Evolutionary conservation across 2,113 vertebrate genomes (phyloP), one percentile per base, ranked within the genome.

Genomic region (Seriola dumerili): DNA sequence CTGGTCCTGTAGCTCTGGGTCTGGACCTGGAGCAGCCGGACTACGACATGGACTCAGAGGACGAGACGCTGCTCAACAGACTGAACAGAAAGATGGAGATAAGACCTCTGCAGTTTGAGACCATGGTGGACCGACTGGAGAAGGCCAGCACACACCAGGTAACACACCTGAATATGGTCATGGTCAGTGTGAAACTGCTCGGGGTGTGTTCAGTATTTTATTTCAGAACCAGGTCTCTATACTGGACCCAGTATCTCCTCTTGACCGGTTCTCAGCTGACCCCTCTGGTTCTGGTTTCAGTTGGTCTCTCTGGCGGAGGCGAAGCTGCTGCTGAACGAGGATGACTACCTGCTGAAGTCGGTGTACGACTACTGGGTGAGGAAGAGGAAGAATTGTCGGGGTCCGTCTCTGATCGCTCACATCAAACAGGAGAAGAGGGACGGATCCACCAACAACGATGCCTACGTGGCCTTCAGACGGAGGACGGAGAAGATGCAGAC

Each of bases 401-500:
- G 96, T 3, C 97, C 97, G 0, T 96, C 97, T 0, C 96, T 98
- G 78, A 96, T 96, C 77, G 96, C 97, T 34, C 96, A 96, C 76
- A 96, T 98, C 86, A 98, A 96, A 83, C 97, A 97, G 91, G 97
- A 98, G 74, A 97, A 96, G 90, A 95, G 97, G 76, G 97, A 98
- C n/a, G 97, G 97, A n/a, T 98, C 97, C 80, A 97, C 96, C 82
- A 98, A 97, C 94, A 97, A 94, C 0, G 97, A 98, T 69, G 97
- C 97, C 32, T 98, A 98, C 1, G 97, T 98, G 92, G 97, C 97
- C 87, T 98, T 98, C 94, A 94, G 97, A 17, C 96, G 97, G 69
- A 96, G 97, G 81, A 98, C 97, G 0, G 97, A 98, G 93, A 98
- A 98, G 93, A 98, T 98, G 97, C 97, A 98, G 92, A 98, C 97